Evolutionary conservation across 2,113 vertebrate species (phyloP).

Genomic region (Phocoena phocoena): DNA sequence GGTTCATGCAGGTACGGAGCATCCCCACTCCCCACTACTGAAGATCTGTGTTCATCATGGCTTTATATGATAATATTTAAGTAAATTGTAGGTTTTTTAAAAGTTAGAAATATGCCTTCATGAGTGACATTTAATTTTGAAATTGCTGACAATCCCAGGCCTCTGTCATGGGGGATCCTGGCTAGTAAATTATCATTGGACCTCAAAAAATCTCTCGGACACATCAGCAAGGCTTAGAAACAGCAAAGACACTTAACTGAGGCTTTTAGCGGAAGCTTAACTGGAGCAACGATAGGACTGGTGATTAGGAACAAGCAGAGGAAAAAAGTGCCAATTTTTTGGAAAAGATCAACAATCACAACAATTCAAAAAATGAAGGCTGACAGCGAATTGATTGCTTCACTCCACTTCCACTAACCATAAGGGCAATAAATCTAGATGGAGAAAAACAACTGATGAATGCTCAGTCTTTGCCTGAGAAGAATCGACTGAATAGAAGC

Average conservation of each 20-base stretch:
- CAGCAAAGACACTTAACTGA: conserved; percentile 3
- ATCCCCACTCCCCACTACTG: background rate
- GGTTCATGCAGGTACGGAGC: background rate
- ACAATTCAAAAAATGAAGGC: conserved; percentile 25
- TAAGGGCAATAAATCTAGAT: background rate
- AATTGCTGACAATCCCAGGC: background rate
- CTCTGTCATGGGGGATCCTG: background rate
- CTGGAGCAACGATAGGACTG: background rate
- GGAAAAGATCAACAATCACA: conserved; percentile 46
- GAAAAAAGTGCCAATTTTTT: conserved; percentile 43
- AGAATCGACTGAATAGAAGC: background rate
- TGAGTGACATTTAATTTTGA: background rate
- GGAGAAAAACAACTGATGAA: conserved; percentile 12
- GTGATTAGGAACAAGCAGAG: conserved; percentile 31
- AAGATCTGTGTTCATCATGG: background rate
- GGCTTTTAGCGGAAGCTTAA: background rate
- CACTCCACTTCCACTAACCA: background rate
- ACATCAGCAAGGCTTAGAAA: conserved; percentile 25
- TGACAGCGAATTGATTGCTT: conserved; percentile 48
- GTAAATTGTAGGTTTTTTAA: background rate
- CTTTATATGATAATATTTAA: background rate
- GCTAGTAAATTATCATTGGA: conserved; percentile 22
- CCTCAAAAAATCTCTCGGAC: conserved; percentile 20
- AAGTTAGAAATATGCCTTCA: background rate
- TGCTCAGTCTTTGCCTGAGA: background rate